phyloP scores from a whole-genome alignment of 2,113 vertebrate genomes.

The Etheostoma spectabile region DNA sequence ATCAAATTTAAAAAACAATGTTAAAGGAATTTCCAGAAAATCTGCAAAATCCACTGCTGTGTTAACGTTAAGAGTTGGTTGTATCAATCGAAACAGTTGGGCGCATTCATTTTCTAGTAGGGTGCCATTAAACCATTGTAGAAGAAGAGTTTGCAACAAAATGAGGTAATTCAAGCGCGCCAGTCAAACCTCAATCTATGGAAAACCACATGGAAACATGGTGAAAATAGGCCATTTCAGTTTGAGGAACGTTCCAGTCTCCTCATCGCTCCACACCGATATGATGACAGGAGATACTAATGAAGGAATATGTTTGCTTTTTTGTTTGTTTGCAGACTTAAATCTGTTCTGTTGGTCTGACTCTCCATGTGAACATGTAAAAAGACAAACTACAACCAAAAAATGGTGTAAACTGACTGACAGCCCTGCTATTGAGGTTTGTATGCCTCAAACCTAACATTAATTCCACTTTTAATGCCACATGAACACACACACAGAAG shows the following conservation, averaged over 20 bases:
- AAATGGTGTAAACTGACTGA: constrained; percentile 21
- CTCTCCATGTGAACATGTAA: background rate
- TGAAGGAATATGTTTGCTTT: constrained; percentile 4
- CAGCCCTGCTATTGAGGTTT: constrained; percentile 26
- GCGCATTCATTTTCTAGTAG: no score
- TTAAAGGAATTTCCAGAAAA: background rate
- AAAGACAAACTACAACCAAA: constrained; percentile 13
- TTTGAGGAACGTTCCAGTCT: no score
- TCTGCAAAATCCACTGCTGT: no score
- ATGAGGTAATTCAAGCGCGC: background rate
- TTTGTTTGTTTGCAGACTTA: background rate
- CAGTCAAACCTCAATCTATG: background rate
- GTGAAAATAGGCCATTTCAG: background rate
- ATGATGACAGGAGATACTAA: background rate
- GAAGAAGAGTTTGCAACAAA: background rate
- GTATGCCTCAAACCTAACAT: constrained; percentile 41
- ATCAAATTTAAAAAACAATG: background rate
- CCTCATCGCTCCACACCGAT: no score
- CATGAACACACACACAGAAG: background rate
- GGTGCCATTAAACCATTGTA: background rate
- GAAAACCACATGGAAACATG: background rate
- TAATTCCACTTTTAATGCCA: constrained; percentile 35
- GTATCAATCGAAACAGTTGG: background rate
- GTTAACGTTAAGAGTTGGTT: background rate
- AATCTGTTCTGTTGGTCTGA: background rate